Conservation (phyloP, 1,140 invertebrate species). For the Plectus sambesii region DNA sequence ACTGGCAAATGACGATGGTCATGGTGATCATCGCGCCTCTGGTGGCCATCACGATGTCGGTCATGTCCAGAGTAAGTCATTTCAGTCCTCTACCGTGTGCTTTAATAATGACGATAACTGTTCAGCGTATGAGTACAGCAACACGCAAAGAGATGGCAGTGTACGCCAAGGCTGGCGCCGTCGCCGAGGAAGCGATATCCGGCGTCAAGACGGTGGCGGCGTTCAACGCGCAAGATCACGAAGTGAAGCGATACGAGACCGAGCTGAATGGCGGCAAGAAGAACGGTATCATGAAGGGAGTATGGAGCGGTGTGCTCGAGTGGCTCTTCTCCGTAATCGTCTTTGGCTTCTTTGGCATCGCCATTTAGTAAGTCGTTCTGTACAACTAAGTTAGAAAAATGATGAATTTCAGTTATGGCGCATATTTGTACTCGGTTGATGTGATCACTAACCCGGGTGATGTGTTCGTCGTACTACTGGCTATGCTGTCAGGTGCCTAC, state of each 20-base stretch:
- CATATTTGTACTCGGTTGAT: conserved; percentile 11
- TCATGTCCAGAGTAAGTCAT: conserved; percentile 21
- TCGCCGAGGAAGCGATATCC: conserved; percentile 65
- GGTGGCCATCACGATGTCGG: conserved; percentile 14
- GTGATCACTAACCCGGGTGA: conserved; percentile 25
- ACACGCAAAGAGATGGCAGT: conserved; percentile 64
- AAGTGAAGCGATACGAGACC: conserved; percentile 45
- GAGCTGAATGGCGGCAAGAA: conserved; percentile 20
- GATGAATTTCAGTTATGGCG: conserved; percentile 18
- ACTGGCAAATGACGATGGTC: conserved; percentile 26
- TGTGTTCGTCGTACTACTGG: conserved; percentile 27
- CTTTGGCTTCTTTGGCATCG: conserved; percentile 20
- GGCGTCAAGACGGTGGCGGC: conserved; percentile 65
- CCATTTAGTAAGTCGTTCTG: conserved; percentile 13
- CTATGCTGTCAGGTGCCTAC: conserved; percentile 23
- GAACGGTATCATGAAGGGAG: conserved; percentile 19
- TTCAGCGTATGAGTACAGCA: too few species aligned
- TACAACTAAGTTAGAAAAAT: too few species aligned
- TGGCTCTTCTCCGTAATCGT: conserved; percentile 28
- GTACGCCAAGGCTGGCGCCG: conserved; percentile 60
- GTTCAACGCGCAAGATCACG: conserved; percentile 64
- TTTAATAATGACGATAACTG: too few species aligned
- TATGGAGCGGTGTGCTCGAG: conserved; percentile 29
- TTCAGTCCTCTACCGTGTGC: too few species aligned
- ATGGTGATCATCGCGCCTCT: conserved; percentile 26